Evolutionary conservation across 2,797 vertebrate species (phyloP).

Genomic region (Ammospiza maritima): DNA sequence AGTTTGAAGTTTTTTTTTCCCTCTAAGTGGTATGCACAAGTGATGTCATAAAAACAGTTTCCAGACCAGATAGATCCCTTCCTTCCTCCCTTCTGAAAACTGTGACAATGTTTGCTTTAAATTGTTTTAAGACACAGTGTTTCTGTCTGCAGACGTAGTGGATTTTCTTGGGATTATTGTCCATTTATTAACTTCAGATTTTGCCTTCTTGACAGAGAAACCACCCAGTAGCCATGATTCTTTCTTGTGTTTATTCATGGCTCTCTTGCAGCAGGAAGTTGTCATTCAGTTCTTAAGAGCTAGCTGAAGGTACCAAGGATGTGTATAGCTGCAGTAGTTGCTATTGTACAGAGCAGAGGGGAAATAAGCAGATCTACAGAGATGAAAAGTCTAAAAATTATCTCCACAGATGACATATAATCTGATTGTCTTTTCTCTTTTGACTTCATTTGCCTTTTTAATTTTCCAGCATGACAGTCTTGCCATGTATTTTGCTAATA

Average conservation of each 20-base stretch:
- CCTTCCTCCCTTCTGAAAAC: neutral
- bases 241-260: neutral
- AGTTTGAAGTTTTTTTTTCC: neutral
- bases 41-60: neutral
- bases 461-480: neutral
- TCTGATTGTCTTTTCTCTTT: constrained; percentile 4
- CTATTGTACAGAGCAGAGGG: neutral
- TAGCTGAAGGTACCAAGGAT: neutral
- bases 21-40: neutral
- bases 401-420: neutral
- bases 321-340: neutral
- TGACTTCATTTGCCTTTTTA: constrained; percentile 10
- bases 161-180: neutral
- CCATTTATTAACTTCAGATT: neutral
- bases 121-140: neutral
- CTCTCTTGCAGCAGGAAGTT: neutral
- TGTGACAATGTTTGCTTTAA: neutral
- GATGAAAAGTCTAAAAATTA: neutral
- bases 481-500: neutral
- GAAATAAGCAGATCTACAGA: neutral
- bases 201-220: neutral
- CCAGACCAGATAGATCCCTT: neutral
- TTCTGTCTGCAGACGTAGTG: neutral
- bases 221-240: neutral
- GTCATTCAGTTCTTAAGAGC: neutral